These are phyloP conservation scores for Phalacrocorax brasilianus DNA, from an alignment of 2,113 vertebrate species.

Conservation along the genomic window DNA sequence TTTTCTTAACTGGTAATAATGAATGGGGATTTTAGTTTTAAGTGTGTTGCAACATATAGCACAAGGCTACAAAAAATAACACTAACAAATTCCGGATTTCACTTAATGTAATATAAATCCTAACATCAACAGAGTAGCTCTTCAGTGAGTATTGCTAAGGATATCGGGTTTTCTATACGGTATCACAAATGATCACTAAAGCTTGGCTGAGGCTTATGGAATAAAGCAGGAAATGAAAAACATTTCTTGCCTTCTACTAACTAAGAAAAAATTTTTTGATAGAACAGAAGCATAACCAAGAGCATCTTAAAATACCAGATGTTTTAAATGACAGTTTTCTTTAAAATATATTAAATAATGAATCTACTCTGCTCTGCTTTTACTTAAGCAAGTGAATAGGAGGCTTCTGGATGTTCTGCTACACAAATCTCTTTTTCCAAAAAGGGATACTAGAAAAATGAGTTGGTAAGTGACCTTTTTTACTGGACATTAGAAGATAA, in stretches of 20 bases:
- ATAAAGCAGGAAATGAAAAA: conserved; percentile 6
- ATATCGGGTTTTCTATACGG: background rate
- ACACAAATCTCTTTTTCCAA: background rate
- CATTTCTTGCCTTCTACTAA: background rate
- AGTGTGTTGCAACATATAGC: background rate
- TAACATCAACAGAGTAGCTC: background rate
- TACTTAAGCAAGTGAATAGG: background rate
- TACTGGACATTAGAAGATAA: background rate
- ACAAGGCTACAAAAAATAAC: background rate
- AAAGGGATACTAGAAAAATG: background rate
- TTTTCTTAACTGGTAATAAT: background rate
- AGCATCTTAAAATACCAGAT: background rate
- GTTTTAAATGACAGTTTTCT: background rate
- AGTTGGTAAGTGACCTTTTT: background rate
- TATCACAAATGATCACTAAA: background rate
- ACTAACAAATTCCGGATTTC: background rate
- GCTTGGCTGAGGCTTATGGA: background rate
- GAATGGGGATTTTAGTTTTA: background rate
- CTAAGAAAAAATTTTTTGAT: background rate
- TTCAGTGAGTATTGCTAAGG: background rate
- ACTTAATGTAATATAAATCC: background rate
- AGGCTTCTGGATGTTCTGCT: background rate
- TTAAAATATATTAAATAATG: background rate
- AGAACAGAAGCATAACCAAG: background rate
- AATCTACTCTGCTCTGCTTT: background rate